Evolutionary conservation across 2,113 vertebrate genomes (phyloP).

Genomic region (Gavia stellata): DNA sequence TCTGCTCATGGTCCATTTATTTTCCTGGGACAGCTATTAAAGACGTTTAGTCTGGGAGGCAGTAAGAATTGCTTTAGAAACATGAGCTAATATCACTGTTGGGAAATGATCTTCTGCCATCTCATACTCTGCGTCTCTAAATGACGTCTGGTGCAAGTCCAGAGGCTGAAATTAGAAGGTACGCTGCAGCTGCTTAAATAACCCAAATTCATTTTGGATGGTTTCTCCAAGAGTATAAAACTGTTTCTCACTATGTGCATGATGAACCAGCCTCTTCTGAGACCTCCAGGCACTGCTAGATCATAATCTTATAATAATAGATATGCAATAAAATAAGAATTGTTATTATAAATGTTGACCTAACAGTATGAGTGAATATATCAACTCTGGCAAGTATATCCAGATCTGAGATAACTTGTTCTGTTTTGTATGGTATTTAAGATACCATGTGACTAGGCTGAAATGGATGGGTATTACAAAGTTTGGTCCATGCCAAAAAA

Average conservation of each 20-base stretch:
- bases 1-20: conserved; percentile 42
- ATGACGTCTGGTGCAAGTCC: conserved; percentile 23
- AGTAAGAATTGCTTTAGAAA: conserved; percentile 38
- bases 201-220: conserved; percentile 10
- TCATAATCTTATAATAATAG: conserved; percentile 21
- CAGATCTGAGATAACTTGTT: background rate
- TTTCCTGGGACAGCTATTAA: conserved; percentile 34
- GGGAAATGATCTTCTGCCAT: conserved; percentile 45
- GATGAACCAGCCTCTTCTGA: conserved; percentile 13
- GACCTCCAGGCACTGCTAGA: background rate
- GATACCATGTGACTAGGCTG: background rate
- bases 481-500: background rate
- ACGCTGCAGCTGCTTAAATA: conserved; percentile 21
- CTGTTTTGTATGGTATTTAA: background rate
- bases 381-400: background rate
- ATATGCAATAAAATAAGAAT: background rate
- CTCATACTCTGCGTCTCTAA: background rate
- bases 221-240: conserved; percentile 40
- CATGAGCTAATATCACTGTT: conserved; percentile 1
- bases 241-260: background rate
- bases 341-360: conserved; percentile 13
- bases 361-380: background rate
- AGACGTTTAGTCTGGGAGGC: background rate
- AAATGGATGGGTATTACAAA: background rate
- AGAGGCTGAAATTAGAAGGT: conserved; percentile 54